phyloP scores from a whole-genome alignment of 2,888 invertebrate genomes.

The Drosophila anceps region DNA sequence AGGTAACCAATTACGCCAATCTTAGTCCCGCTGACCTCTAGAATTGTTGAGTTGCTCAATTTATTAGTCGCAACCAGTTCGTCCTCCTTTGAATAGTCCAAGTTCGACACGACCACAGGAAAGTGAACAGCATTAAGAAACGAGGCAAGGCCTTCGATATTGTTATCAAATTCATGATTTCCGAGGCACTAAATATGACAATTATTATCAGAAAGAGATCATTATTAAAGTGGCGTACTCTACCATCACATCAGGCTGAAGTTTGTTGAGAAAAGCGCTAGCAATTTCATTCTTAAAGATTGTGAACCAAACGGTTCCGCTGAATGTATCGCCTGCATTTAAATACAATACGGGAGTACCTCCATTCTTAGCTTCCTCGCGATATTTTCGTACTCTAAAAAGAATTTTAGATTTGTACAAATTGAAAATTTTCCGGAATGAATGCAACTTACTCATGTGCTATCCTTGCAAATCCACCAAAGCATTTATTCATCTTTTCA shows the following conservation, averaged over 20 bases:
- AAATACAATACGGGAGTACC: slow-evolving; percentile 91
- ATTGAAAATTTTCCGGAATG: too few species aligned
- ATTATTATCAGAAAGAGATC: not conserved
- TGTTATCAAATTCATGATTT: slow-evolving; percentile 96
- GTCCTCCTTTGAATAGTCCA: slow-evolving; percentile 89
- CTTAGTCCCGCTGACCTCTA: slow-evolving; percentile 88
- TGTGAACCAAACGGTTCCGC: slow-evolving; percentile 95
- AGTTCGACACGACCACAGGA: slow-evolving; percentile 92
- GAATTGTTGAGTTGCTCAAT: slow-evolving; percentile 87
- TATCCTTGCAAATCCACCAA: slow-evolving; percentile 94
- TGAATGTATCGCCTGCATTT: slow-evolving; percentile 96
- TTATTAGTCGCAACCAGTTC: slow-evolving; percentile 86
- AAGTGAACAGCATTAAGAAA: slow-evolving; percentile 90
- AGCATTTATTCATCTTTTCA: slow-evolving; percentile 89
- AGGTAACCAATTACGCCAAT: slow-evolving; percentile 95
- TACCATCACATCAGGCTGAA: slow-evolving; percentile 95
- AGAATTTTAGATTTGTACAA: not conserved
- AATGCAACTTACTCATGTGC: slow-evolving; percentile 85
- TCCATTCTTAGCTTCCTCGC: slow-evolving; percentile 86
- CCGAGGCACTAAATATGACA: slow-evolving; percentile 89
- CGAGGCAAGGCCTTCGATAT: slow-evolving; percentile 90
- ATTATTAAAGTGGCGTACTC: slow-evolving; percentile 64
- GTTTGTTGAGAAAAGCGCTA: slow-evolving; percentile 91
- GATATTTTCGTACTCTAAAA: slow-evolving; percentile 88
- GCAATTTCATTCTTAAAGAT: slow-evolving; percentile 93